Percentiles rank a stretch among this genome's conserved stretches.
Conservation (phyloP, 1,140 invertebrate species). For the Calycopis cecrops region DNA sequence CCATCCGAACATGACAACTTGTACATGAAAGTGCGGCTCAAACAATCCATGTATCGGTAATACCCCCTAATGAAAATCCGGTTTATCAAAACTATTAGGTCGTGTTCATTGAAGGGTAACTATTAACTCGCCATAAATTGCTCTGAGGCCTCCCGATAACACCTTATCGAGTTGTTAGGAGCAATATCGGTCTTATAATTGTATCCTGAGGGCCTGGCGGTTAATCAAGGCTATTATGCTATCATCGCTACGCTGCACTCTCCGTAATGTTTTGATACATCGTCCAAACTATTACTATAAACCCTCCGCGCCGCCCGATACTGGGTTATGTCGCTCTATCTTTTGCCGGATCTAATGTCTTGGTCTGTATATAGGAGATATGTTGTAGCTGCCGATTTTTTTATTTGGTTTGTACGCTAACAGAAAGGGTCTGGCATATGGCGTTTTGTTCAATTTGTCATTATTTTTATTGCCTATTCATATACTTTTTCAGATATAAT, state of each 20-base stretch:
- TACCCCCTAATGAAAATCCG: conserved; percentile 32
- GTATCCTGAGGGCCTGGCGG: conserved; percentile 42
- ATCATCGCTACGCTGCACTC: conserved; percentile 30
- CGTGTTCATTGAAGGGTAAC: conserved; percentile 49
- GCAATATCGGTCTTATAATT: conserved; percentile 54
- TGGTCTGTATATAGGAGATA: too few species aligned
- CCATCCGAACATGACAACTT: too few species aligned
- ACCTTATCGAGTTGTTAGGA: conserved; percentile 62
- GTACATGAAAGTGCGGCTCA: too few species aligned
- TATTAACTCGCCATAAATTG: conserved; percentile 64
- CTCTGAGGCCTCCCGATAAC: conserved; percentile 55
- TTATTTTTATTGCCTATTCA: too few species aligned
- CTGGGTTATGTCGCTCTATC: too few species aligned
- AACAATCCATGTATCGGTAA: conserved; percentile 14
- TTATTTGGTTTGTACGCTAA: too few species aligned
- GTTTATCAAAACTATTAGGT: conserved; percentile 33
- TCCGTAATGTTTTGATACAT: conserved; percentile 36
- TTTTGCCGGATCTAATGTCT: too few species aligned
- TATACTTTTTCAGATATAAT: too few species aligned
- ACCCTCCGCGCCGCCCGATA: not conserved
- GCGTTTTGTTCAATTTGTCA: too few species aligned
- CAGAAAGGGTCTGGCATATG: too few species aligned
- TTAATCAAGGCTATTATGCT: conserved; percentile 41
- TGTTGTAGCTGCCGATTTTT: too few species aligned
- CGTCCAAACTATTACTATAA: conserved; percentile 18